These are phyloP conservation scores for Pangasianodon gigas DNA, from an alignment of 2,113 vertebrate genomes.

Conservation along the genomic window DNA sequence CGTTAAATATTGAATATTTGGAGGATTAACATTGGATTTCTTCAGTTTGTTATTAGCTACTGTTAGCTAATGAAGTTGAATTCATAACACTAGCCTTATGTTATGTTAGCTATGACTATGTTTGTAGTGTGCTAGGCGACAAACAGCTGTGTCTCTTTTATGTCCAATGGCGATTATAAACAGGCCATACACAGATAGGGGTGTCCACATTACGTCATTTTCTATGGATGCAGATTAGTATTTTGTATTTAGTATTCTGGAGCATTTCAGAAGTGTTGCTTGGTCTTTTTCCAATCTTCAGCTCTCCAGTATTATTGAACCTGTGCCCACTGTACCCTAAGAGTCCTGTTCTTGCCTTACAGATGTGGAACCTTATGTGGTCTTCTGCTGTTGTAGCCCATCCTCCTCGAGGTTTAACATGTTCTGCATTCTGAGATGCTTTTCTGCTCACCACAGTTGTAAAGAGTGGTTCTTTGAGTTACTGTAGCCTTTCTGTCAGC, in stretches of 20 bases:
- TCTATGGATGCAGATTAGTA: neutral
- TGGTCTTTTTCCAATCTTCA: neutral
- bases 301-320: neutral
- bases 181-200: neutral
- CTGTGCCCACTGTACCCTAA: neutral
- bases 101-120: too few relatives aligned
- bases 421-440: neutral
- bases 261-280: neutral
- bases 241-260: neutral
- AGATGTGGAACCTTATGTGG: neutral
- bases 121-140: neutral
- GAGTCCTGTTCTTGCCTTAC: neutral
- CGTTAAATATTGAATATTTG: too few relatives aligned
- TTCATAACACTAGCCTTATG: neutral
- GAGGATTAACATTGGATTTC: neutral
- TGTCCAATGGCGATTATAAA: neutral
- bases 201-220: neutral
- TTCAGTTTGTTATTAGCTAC: neutral
- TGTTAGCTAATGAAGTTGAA: neutral
- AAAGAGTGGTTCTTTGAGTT: neutral
- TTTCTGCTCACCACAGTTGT: neutral
- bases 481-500: neutral
- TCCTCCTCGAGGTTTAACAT: neutral
- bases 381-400: neutral
- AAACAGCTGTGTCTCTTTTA: neutral